phyloP scores from a whole-genome alignment of 2,113 vertebrate genomes.

The Cettia cetti region DNA sequence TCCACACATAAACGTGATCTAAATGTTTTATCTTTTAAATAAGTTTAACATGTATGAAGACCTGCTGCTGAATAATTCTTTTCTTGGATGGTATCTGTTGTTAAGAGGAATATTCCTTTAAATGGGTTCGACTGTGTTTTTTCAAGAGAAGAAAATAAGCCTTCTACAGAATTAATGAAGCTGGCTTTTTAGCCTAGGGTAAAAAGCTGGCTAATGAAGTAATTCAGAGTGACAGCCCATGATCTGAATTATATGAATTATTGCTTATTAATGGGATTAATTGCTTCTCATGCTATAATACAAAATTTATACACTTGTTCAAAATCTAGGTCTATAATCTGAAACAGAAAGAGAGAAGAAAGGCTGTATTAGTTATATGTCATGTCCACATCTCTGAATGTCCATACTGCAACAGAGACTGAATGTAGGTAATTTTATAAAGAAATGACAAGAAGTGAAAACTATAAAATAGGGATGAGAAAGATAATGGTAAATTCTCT shows the following conservation, averaged over 20 bases:
- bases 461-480: neutral
- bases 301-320: constrained; percentile 59
- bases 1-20: neutral
- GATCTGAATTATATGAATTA: constrained; percentile 68
- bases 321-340: constrained; percentile 51
- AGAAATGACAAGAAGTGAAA: neutral
- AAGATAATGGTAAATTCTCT: neutral
- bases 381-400: neutral
- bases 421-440: neutral
- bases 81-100: neutral
- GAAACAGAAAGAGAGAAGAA: neutral
- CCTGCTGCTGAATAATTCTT: neutral
- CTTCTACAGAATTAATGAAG: constrained; percentile 75
- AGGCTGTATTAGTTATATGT: neutral
- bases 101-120: constrained; percentile 1
- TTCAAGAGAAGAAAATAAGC: constrained; percentile 1
- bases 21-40: neutral
- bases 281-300: constrained; percentile 64
- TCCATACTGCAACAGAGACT: neutral
- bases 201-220: constrained; percentile 70
- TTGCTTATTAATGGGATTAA: constrained; percentile 79
- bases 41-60: neutral
- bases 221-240: constrained; percentile 65
- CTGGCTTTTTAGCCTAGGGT: constrained; percentile 65
- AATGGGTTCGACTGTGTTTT: neutral